phyloP scores from a whole-genome alignment of 1,140 invertebrate genomes.

The Pentalonia nigronervosa region DNA sequence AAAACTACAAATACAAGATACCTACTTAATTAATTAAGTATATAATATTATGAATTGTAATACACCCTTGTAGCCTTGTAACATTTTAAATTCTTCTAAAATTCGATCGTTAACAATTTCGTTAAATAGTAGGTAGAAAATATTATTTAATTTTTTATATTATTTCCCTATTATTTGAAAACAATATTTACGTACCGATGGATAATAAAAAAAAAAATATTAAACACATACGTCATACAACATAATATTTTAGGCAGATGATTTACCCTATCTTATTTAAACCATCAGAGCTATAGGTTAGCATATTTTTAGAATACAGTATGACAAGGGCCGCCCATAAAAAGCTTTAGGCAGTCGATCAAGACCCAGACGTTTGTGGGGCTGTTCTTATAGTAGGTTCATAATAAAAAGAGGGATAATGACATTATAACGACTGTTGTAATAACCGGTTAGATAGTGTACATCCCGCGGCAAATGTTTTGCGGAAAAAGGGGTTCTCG shows the following conservation, averaged over 20 bases:
- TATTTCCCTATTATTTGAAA: not conserved
- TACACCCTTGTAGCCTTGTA: too few relatives aligned
- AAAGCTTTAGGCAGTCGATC: constrained; percentile 18
- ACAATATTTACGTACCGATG: not conserved
- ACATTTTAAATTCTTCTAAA: not conserved
- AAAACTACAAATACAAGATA: not conserved
- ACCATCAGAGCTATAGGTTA: not conserved
- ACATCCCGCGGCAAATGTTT: constrained; percentile 54
- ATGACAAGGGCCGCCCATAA: not conserved
- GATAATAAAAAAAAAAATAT: not conserved
- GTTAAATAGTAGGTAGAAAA: not conserved
- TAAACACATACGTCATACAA: not conserved
- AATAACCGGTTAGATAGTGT: constrained; percentile 56
- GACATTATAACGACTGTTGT: constrained; percentile 55
- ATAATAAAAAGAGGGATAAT: constrained; percentile 50
- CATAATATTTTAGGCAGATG: not conserved
- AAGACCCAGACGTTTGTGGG: not conserved
- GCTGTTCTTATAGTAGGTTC: not conserved
- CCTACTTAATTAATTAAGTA: not conserved
- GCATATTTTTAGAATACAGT: not conserved
- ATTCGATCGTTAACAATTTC: not conserved
- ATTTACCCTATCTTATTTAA: not conserved
- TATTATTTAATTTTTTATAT: too few relatives aligned
- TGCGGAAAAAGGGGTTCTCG: constrained; percentile 44
- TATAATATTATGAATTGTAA: not conserved